Evolutionary conservation across 1,140 invertebrate genomes (phyloP).

Genomic region (Brachionus calyciflorus): DNA sequence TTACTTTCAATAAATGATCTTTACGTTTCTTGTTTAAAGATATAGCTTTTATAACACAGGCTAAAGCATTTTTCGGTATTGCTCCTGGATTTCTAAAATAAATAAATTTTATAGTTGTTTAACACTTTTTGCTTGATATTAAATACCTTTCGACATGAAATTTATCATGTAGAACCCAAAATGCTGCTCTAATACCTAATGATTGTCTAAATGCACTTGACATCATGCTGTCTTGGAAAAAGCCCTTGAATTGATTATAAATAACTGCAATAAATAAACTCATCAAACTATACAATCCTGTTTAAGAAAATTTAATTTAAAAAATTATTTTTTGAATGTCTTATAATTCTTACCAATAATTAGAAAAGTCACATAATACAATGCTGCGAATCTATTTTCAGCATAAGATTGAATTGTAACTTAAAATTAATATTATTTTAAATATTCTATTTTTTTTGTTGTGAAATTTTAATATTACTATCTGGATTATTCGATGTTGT

Average conservation of each 20-base stretch:
- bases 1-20: slow-evolving; percentile 22
- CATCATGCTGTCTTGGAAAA: slow-evolving; percentile 58
- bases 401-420: slow-evolving; percentile 58
- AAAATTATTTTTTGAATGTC: neutral
- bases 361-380: slow-evolving; percentile 58
- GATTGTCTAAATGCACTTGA: slow-evolving; percentile 53
- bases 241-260: slow-evolving; percentile 60
- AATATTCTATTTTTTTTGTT: neutral
- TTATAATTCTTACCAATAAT: slow-evolving; percentile 57
- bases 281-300: slow-evolving; percentile 51
- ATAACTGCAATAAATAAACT: slow-evolving; percentile 59
- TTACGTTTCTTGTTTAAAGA: neutral
- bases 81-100: neutral
- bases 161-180: slow-evolving; percentile 52
- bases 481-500: slow-evolving; percentile 60
- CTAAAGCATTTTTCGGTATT: neutral
- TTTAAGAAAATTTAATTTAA: too few relatives aligned
- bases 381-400: slow-evolving; percentile 53
- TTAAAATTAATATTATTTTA: slow-evolving; percentile 49
- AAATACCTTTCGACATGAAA: slow-evolving; percentile 37
- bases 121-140: neutral
- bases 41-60: slow-evolving; percentile 5
- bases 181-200: slow-evolving; percentile 56
- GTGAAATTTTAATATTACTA: slow-evolving; percentile 49
- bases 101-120: neutral